Conservation (phyloP, 2,113 vertebrate genomes). For the Sturnus vulgaris region DNA sequence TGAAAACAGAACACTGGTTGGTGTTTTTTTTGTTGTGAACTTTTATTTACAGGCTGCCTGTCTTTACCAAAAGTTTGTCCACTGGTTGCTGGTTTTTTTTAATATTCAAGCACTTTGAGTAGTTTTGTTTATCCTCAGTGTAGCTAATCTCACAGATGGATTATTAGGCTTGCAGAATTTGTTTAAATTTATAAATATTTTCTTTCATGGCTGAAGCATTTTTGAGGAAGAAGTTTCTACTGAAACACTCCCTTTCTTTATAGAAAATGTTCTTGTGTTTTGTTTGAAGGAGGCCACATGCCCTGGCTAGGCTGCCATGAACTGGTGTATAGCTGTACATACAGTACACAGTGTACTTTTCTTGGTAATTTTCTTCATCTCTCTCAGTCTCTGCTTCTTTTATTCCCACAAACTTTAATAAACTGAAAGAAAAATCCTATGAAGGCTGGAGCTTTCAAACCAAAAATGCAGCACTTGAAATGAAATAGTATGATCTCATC, state of each 20-base stretch:
- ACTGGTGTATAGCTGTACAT: not conserved
- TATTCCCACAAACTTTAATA: not conserved
- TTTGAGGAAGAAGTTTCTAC: not conserved
- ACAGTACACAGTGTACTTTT: not conserved
- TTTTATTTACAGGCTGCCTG: not conserved
- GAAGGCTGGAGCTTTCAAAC: slow-evolving; percentile 22
- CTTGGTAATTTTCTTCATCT: slow-evolving; percentile 3
- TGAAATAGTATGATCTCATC: slow-evolving; percentile 32
- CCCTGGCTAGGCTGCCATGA: not conserved
- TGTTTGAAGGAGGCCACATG: not conserved
- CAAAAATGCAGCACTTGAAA: slow-evolving; percentile 18
- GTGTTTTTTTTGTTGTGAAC: not conserved
- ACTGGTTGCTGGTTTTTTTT: not conserved
- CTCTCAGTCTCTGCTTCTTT: not conserved
- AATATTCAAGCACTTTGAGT: not conserved
- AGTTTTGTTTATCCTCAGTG: not conserved
- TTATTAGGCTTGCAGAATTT: not conserved
- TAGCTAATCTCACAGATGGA: not conserved
- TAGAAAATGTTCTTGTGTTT: not conserved
- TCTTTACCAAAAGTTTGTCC: not conserved
- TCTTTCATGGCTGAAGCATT: not conserved
- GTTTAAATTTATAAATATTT: slow-evolving; percentile 6
- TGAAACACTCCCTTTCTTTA: not conserved
- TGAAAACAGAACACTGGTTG: not conserved
- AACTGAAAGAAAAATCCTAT: not conserved